Base-by-base conservation (phyloP, 2,888 invertebrate genomes). In the Cephus pulcher region DNA sequence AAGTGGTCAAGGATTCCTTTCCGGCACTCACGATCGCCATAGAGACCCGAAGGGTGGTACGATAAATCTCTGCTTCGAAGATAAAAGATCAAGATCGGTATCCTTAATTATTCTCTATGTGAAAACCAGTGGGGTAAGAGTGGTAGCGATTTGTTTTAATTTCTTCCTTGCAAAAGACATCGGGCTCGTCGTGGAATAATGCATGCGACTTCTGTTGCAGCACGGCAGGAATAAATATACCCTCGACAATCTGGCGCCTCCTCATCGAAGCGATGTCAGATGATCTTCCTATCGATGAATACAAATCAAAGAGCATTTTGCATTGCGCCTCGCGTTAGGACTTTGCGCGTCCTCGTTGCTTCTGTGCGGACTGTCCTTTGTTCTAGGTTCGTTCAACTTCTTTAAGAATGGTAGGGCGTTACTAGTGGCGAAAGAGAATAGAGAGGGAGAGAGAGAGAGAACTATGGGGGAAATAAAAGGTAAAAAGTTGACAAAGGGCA, bases 181-280 rank as follows among this genome's bases (percentile, higher is more conserved):
- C 69, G 74, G 74, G 68, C 76, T 79, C 74, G 56, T 56, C 80
- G 76, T 81, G 81, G 85, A 87, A 87, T 87, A 86, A 88, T 88
- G 82, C 85, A 86, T 86, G 84, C 80, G 80, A 76, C 79, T 80
- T 74, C 77, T 77, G 77, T 56, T 74, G 75, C 79, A 79, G 80
- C 82, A 78, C 73, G 74, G 75, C 76, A 82, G 75, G 83, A 84
- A 87, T 88, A 84, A 85, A 86, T 87, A 88, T 85, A 79, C 78
- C 84, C 82, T 86, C 85, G 87, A 84, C 88, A 84, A 84, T 84
- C 84, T 84, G 88, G 86, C 88, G 88, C 87, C 88, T 83, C 79
- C 78, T 80, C 81, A 77, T 75, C 78, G 78, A 78, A 81, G 80
- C 84, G 86, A 84, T 85, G 86, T 87, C 84, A 85, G 83, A 84